phyloP scores from a whole-genome alignment of 2,797 vertebrate genomes.

The Rhinatrema bivittatum region DNA sequence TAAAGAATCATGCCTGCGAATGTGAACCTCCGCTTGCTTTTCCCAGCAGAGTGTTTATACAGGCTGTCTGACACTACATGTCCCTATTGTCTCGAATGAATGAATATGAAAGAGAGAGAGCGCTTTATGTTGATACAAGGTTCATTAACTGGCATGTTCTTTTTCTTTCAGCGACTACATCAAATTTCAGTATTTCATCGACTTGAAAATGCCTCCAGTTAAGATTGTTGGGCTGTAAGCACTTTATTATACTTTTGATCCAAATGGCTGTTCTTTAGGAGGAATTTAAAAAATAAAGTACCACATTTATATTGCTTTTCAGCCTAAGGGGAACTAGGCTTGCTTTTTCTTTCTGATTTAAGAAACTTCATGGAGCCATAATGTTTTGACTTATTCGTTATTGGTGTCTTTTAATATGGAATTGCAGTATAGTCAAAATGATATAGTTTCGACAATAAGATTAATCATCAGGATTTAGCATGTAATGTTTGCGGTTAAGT shows the following conservation, averaged over 20 bases:
- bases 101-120: constrained; percentile 6
- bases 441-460: constrained; percentile 1
- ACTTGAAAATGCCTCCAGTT: not conserved
- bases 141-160: not conserved
- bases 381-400: constrained; percentile 38
- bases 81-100: not conserved
- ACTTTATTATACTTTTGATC: constrained; percentile 9
- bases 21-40: not conserved
- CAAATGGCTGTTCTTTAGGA: constrained; percentile 2
- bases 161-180: not conserved
- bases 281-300: constrained; percentile 12
- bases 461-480: not conserved
- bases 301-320: constrained; percentile 43
- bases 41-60: not conserved
- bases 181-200: constrained; percentile 8
- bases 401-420: constrained; percentile 26
- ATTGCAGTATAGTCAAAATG: constrained; percentile 15
- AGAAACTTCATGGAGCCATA: constrained; percentile 39
- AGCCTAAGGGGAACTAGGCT: constrained; percentile 47
- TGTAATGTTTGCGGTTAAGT: not conserved
- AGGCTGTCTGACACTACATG: not conserved
- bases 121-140: not conserved
- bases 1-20: too few relatives aligned
- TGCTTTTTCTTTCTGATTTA: constrained; percentile 43
- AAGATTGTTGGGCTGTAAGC: constrained; percentile 4